Percentiles rank a stretch among this genome's conserved stretches.
phyloP scores from a whole-genome alignment of 2,888 invertebrate genomes.

The Rhagonycha fulva region DNA sequence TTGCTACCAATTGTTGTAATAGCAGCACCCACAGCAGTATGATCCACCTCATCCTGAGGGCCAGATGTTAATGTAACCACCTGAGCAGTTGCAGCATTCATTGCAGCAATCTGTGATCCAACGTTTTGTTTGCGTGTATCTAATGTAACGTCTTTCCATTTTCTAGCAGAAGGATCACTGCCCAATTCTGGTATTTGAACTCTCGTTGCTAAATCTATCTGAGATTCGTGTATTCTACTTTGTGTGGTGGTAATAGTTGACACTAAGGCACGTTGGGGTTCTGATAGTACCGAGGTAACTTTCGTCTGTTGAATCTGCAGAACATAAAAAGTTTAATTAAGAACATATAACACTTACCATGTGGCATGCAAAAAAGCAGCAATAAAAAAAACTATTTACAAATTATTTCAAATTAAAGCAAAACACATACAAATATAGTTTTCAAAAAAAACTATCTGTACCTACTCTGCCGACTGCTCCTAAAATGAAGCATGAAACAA shows the following conservation, averaged over 20 bases:
- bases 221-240: conserved; percentile 85
- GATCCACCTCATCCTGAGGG: conserved; percentile 87
- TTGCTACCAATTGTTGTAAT: conserved; percentile 97
- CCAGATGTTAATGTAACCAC: conserved; percentile 58
- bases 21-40: conserved; percentile 94
- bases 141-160: conserved; percentile 93
- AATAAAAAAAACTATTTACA: background rate
- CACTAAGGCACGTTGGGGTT: conserved; percentile 90
- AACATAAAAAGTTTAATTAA: background rate
- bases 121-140: conserved; percentile 96
- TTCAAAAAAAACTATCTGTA: conserved; percentile 44
- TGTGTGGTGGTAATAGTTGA: conserved; percentile 90
- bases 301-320: conserved; percentile 79
- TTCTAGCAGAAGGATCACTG: conserved; percentile 81
- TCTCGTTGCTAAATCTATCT: conserved; percentile 65
- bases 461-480: conserved; percentile 53
- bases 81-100: conserved; percentile 99
- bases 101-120: conserved; percentile 95
- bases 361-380: background rate
- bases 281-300: conserved; percentile 83
- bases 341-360: background rate
- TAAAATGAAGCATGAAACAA: conserved; percentile 47
- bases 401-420: background rate
- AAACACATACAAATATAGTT: background rate
- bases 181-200: conserved; percentile 76